Percentiles rank a stretch among this genome's conserved stretches.
Evolutionary conservation across 2,113 vertebrate genomes (phyloP).

Genomic region (Oreotrochilus melanogaster): DNA sequence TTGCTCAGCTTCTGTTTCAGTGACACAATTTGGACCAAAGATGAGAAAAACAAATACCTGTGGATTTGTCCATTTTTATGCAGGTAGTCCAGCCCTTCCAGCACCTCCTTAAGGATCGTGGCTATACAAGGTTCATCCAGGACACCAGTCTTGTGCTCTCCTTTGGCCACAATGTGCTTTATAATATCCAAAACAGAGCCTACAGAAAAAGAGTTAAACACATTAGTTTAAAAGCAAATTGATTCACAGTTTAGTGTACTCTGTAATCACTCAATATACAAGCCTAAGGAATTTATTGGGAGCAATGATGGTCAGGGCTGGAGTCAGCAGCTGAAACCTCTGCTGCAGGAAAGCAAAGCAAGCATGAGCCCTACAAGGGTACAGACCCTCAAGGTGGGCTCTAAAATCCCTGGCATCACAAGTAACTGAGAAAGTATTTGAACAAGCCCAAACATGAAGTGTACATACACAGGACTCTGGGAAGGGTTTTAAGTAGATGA

Average conservation of each 20-base stretch:
- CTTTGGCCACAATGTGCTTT: slow-evolving; percentile 92
- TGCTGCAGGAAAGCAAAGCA: neutral
- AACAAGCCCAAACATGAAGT: neutral
- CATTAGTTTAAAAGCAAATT: neutral
- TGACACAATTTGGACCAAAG: neutral
- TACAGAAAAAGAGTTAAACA: slow-evolving; percentile 46
- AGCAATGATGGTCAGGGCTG: neutral
- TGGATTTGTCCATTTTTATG: slow-evolving; percentile 97
- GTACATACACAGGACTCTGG: neutral
- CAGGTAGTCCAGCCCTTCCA: slow-evolving; percentile 93
- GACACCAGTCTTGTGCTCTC: slow-evolving; percentile 92
- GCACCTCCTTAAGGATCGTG: slow-evolving; percentile 89
- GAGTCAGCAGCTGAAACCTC: neutral
- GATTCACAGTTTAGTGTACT: neutral
- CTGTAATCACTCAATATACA: neutral
- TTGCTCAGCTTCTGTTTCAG: neutral
- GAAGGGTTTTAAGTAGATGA: neutral
- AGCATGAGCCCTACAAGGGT: neutral
- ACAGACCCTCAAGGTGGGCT: neutral
- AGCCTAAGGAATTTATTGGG: neutral
- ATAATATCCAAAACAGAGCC: slow-evolving; percentile 96
- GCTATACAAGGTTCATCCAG: slow-evolving; percentile 92
- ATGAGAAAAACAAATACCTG: slow-evolving; percentile 78
- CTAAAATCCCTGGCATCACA: neutral
- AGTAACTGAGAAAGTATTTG: neutral